Evolutionary conservation across 2,113 vertebrate species (phyloP).

Genomic region (Mormyrus lacerda): DNA sequence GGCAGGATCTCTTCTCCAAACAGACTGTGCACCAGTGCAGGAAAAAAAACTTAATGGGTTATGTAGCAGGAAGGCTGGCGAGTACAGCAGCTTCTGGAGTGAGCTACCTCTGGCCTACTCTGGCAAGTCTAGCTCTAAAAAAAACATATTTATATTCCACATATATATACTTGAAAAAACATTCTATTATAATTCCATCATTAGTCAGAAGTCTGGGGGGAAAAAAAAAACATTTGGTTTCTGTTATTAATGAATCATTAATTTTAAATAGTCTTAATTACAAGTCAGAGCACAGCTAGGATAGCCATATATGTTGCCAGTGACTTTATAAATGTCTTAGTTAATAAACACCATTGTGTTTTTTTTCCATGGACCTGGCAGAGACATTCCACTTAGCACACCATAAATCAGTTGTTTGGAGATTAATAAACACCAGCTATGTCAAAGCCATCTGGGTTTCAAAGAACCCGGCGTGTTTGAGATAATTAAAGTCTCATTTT

Average conservation of each 20-base stretch:
- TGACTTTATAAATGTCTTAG: slow-evolving; percentile 4
- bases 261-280: slow-evolving; percentile 15
- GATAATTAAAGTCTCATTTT: slow-evolving; percentile 5
- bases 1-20: not conserved
- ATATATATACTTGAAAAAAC: not conserved
- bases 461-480: not conserved
- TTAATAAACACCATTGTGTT: slow-evolving; percentile 10
- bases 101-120: not conserved
- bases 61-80: not conserved
- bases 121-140: not conserved
- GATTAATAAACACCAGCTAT: slow-evolving; percentile 4
- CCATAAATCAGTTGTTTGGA: not conserved
- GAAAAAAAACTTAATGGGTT: not conserved
- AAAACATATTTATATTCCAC: not conserved
- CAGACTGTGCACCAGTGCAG: not conserved
- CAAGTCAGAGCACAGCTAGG: not conserved
- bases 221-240: not conserved
- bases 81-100: not conserved
- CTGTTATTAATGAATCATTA: slow-evolving; percentile 12
- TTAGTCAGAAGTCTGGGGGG: not conserved
- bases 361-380: not conserved
- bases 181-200: not conserved
- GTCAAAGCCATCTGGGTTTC: slow-evolving; percentile 3
- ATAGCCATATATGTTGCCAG: not conserved
- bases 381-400: not conserved